Conservation (phyloP, 1,140 invertebrate species). For the Homalodisca vitripennis region DNA sequence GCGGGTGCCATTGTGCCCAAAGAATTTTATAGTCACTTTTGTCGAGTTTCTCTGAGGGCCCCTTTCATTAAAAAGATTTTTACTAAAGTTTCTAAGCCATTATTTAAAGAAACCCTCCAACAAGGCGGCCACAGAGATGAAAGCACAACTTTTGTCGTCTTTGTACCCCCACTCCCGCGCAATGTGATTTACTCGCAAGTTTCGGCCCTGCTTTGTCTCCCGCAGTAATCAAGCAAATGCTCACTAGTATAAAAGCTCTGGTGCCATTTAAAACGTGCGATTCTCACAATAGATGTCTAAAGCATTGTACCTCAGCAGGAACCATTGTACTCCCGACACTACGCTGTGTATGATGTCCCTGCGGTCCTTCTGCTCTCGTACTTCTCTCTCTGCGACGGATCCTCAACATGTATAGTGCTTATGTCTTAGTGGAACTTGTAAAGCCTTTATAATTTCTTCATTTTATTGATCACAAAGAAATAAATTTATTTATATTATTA, state of each 20-base stretch:
- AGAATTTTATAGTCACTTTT: conserved; percentile 27
- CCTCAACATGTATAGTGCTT: too few relatives aligned
- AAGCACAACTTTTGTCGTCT: conserved; percentile 18
- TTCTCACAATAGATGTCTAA: conserved; percentile 11
- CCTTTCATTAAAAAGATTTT: conserved; percentile 22
- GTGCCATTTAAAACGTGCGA: conserved; percentile 24
- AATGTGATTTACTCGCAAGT: conserved; percentile 21
- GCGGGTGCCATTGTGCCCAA: not conserved
- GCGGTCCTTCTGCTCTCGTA: too few relatives aligned
- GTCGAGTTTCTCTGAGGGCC: conserved; percentile 3
- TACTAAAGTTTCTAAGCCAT: conserved; percentile 27
- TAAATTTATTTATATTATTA: too few relatives aligned
- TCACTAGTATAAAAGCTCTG: not conserved
- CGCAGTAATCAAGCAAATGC: conserved; percentile 23
- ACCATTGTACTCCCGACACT: too few relatives aligned
- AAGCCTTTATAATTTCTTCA: too few relatives aligned
- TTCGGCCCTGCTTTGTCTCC: conserved; percentile 17
- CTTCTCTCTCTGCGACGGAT: too few relatives aligned
- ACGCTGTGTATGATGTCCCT: too few relatives aligned
- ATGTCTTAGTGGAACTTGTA: too few relatives aligned
- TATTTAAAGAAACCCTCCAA: conserved; percentile 24
- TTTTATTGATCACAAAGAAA: too few relatives aligned
- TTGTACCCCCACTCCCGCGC: not conserved
- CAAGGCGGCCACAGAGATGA: conserved; percentile 9
- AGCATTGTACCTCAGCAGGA: too few relatives aligned